These are phyloP conservation scores for Enteromius thamalakanensis DNA, from an alignment of 2,797 vertebrate genomes.

Conservation along the genomic window DNA sequence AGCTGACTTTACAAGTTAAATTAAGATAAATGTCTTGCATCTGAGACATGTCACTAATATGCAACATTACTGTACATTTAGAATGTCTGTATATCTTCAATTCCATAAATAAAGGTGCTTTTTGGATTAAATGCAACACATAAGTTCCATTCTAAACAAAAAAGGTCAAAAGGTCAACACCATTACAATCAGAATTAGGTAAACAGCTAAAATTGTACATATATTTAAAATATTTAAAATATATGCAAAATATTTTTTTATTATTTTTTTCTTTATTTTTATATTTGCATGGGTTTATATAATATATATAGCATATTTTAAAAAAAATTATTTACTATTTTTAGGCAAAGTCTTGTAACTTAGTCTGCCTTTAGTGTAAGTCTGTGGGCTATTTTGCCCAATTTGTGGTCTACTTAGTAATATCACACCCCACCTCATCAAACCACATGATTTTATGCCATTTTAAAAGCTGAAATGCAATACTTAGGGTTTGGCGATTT, in stretches of 20 bases:
- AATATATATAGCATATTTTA: not conserved
- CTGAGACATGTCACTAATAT: not conserved
- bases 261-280: not conserved
- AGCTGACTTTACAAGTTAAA: slow-evolving; percentile 16
- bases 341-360: not conserved
- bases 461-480: not conserved
- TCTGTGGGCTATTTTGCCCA: not conserved
- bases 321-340: not conserved
- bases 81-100: not conserved
- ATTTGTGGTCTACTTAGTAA: not conserved
- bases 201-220: not conserved
- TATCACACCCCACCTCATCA: not conserved
- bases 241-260: too few species aligned
- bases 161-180: not conserved
- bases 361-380: not conserved
- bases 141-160: not conserved
- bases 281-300: not conserved
- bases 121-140: not conserved
- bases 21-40: not conserved
- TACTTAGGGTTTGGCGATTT: not conserved
- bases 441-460: not conserved
- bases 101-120: too few species aligned
- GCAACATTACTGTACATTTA: not conserved
- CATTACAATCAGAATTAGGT: not conserved
- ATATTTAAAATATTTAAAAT: not conserved